Evolutionary conservation across 2,113 vertebrate species (phyloP).

Genomic region (Polypterus bichir): DNA sequence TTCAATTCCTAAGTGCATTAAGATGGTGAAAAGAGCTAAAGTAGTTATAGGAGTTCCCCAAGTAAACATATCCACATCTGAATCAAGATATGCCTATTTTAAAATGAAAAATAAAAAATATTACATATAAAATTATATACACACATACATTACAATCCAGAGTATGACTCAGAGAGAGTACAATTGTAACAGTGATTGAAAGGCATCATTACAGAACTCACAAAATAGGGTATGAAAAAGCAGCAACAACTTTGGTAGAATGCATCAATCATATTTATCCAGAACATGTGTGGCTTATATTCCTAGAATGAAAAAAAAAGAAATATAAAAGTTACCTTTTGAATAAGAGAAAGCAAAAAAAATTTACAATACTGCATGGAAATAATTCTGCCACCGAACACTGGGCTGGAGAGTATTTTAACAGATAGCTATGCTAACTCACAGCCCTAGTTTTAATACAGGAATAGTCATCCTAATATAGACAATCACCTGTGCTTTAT

Average conservation of each 20-base stretch:
- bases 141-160: background rate
- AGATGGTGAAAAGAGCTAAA: conserved; percentile 76
- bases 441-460: too few species aligned
- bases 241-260: conserved; percentile 93
- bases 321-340: background rate
- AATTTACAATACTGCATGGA: background rate
- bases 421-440: too few species aligned
- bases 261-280: conserved; percentile 95
- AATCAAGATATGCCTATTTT: conserved; percentile 75
- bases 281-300: conserved; percentile 87
- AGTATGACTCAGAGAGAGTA: background rate
- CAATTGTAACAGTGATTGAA: background rate
- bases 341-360: background rate
- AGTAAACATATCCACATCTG: conserved; percentile 77
- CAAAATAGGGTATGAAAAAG: conserved; percentile 93
- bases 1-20: conserved; percentile 87
- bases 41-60: conserved; percentile 90
- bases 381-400: background rate
- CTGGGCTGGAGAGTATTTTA: too few species aligned
- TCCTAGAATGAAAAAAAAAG: conserved; percentile 50
- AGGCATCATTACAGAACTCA: conserved; percentile 46
- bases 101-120: conserved; percentile 1
- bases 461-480: too few species aligned
- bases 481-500: too few species aligned
- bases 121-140: background rate